Evolutionary conservation across 2,888 invertebrate species (phyloP).

Genomic region (Cataglyphis cursor): DNA sequence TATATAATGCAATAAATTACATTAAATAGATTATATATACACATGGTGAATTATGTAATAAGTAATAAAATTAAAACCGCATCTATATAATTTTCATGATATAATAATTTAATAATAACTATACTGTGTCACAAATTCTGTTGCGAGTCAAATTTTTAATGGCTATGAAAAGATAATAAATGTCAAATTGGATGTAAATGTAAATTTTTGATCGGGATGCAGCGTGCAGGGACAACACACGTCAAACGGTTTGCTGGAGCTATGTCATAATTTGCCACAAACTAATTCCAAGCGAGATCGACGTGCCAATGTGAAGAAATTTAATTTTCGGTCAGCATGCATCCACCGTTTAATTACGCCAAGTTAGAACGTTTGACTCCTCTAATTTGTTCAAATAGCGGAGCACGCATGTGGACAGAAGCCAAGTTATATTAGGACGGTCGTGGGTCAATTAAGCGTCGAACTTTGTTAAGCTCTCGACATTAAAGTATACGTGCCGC

Average conservation of each 20-base stretch:
- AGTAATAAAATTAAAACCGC: slow-evolving; percentile 17
- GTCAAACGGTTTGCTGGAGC: slow-evolving; percentile 41
- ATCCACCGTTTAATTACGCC: slow-evolving; percentile 66
- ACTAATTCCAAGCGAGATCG: slow-evolving; percentile 62
- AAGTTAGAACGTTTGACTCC: slow-evolving; percentile 61
- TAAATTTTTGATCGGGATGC: slow-evolving; percentile 2
- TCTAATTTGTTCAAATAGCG: slow-evolving; percentile 69
- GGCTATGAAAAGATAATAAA: background rate
- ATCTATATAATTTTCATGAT: slow-evolving; percentile 16
- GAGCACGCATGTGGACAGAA: slow-evolving; percentile 46
- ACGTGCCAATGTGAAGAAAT: slow-evolving; percentile 68
- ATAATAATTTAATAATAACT: background rate
- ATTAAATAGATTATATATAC: slow-evolving; percentile 19
- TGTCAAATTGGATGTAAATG: slow-evolving; percentile 6
- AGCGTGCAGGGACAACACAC: background rate
- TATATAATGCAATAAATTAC: slow-evolving; percentile 34
- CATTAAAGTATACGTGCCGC: slow-evolving; percentile 49
- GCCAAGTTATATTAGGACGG: slow-evolving; percentile 56
- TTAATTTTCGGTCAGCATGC: slow-evolving; percentile 65
- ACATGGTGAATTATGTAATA: slow-evolving; percentile 12
- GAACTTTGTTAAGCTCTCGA: slow-evolving; percentile 62
- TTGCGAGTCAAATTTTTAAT: background rate
- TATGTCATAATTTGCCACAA: slow-evolving; percentile 54
- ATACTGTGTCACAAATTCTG: background rate
- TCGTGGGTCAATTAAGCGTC: slow-evolving; percentile 67